Evolutionary conservation across 2,888 invertebrate genomes (phyloP), one percentile per base, ranked within the genome.

Genomic region (Hofmannophila pseudospretella): DNA sequence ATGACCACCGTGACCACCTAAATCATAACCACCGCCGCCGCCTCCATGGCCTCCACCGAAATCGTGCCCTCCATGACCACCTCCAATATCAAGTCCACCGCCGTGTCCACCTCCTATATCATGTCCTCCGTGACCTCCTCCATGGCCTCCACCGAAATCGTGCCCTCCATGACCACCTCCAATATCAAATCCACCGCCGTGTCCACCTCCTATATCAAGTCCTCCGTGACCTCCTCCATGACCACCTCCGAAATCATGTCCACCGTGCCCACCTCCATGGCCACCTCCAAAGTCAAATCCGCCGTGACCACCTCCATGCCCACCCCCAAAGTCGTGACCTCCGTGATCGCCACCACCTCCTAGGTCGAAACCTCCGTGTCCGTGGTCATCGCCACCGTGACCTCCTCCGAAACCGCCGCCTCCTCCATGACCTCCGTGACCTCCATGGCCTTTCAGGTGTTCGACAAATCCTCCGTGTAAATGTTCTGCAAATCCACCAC

Each of bases 391-490:
- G 11, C 46, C 46, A 8, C 49, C 49, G 7, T 47, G 51, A 28
- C 49, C 44, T 8, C 54, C 51, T 11, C 54, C 50, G 10, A 47
- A 47, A 10, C 44, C 33, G 3, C 49, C 45, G 11, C 25, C 55
- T 19, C 78, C 76, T 34, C 76, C 76, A 23, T 73, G 72, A 2
- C 58, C 52, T 2, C 58, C 52, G 32, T 41, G 36, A 12, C 44
- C 45, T 3, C 51, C 54, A 14, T 39, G 34, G 12, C 38, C 31
- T 22, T 47, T 49, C 7, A 29, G 33, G 8, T 22, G 23, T 4
- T 23, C 23, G n/a, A 23, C n/a, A n/a, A 23, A 23, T 23, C 51
- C 47, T 9, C 47, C 52, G 4, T 46, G 41, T n/a, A 23, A 23
- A n/a, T 23, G 23, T 23, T 23, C 8, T 11, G 35, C 40, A 22